phyloP scores from a whole-genome alignment of 1,140 invertebrate species.

The Schlechtendalia chinensis region DNA sequence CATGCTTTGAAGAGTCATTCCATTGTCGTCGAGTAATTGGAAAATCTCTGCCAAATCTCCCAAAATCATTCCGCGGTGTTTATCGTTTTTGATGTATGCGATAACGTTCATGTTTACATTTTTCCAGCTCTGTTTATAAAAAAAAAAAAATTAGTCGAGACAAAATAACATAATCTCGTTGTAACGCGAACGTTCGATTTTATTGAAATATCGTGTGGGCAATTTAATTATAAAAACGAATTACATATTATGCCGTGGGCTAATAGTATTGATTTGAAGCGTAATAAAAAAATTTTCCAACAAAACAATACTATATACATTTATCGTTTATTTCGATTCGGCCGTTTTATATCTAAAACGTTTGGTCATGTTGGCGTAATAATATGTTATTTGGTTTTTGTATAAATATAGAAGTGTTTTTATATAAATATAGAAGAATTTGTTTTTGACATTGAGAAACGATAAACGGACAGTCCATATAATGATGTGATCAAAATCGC shows the following conservation, averaged over 20 bases:
- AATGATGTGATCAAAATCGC: too few species aligned
- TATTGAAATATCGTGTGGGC: too few species aligned
- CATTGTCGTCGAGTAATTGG: constrained; percentile 80
- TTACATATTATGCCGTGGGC: too few species aligned
- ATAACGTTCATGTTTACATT: not conserved
- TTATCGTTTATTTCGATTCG: not conserved
- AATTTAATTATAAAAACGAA: not conserved
- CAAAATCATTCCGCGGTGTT: constrained; percentile 69
- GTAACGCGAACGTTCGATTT: too few species aligned
- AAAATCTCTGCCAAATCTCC: constrained; percentile 79
- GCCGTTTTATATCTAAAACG: not conserved
- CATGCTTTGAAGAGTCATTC: constrained; percentile 87
- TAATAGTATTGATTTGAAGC: not conserved
- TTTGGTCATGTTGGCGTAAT: too few species aligned
- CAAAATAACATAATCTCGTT: not conserved
- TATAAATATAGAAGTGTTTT: too few species aligned
- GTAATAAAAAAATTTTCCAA: not conserved
- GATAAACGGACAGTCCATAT: too few species aligned
- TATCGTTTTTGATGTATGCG: constrained; percentile 58
- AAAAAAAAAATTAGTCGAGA: not conserved
- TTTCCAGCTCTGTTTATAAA: constrained; percentile 14
- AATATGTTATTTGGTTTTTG: too few species aligned
- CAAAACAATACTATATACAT: not conserved
- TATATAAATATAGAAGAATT: too few species aligned
- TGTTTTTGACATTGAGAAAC: too few species aligned